phyloP scores from a whole-genome alignment of 2,888 invertebrate genomes.

The Quadroppia sp. region DNA sequence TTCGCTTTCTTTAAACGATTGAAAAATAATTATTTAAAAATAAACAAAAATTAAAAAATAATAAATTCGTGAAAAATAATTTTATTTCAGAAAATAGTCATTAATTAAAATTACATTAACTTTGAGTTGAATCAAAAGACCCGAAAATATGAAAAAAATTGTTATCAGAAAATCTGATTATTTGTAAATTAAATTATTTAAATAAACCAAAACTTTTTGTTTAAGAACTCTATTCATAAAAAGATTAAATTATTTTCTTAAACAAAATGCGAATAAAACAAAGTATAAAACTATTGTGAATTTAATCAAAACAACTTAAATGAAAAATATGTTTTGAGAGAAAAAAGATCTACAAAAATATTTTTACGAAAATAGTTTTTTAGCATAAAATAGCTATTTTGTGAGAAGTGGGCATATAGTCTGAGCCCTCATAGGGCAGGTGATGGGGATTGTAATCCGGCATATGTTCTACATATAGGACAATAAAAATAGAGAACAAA shows the following conservation, averaged over 20 bases:
- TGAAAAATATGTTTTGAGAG: not conserved
- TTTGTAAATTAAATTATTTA: slow-evolving; percentile 9
- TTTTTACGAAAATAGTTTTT: not conserved
- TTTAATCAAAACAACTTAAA: too few relatives aligned
- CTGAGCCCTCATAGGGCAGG: slow-evolving; percentile 13
- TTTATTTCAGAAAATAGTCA: not conserved
- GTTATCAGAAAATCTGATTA: not conserved
- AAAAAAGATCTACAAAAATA: not conserved
- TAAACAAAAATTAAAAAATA: not conserved
- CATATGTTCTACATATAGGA: not conserved
- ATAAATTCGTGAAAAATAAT: slow-evolving; percentile 8
- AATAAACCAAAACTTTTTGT: too few relatives aligned
- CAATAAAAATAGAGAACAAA: slow-evolving; percentile 8
- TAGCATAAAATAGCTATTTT: not conserved
- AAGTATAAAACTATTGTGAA: too few relatives aligned
- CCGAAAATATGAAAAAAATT: not conserved
- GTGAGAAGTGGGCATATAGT: not conserved
- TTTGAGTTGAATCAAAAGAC: not conserved
- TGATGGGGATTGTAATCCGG: not conserved
- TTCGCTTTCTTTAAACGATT: too few relatives aligned
- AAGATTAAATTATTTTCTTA: too few relatives aligned
- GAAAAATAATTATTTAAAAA: too few relatives aligned
- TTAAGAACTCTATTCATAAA: too few relatives aligned
- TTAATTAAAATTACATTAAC: slow-evolving; percentile 1
- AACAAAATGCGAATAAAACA: too few relatives aligned